Evolutionary conservation across 2,888 invertebrate species (phyloP).

Genomic region (Ennomos quercinarius): DNA sequence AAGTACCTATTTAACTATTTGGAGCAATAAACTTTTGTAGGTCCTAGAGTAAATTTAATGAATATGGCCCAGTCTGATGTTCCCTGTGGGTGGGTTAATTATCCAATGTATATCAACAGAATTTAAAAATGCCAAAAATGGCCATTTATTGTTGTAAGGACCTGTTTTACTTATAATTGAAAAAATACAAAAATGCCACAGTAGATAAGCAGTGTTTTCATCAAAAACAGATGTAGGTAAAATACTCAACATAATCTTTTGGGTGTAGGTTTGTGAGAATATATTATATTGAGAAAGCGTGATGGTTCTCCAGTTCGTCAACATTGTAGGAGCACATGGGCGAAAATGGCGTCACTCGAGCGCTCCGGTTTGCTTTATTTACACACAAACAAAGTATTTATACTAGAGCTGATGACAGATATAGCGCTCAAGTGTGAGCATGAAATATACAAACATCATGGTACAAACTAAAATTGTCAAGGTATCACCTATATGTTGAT

Average conservation of each 20-base stretch:
- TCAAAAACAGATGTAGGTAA: background rate
- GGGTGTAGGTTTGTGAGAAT: no score
- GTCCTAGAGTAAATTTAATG: no score
- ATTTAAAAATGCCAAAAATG: no score
- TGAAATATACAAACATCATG: background rate
- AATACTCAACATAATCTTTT: no score
- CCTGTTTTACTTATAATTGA: background rate
- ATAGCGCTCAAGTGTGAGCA: background rate
- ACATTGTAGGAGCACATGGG: slow-evolving; percentile 79
- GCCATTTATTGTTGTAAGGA: no score
- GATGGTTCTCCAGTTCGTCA: slow-evolving; percentile 61
- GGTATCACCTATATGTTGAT: slow-evolving; percentile 46
- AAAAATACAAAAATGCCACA: background rate
- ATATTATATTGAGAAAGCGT: slow-evolving; percentile 56
- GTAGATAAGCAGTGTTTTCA: background rate
- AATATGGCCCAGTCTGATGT: no score
- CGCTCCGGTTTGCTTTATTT: slow-evolving; percentile 26
- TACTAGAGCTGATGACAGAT: background rate
- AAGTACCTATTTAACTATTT: no score
- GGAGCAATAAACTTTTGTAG: no score
- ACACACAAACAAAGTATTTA: slow-evolving; percentile 15
- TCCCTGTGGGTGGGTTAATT: no score
- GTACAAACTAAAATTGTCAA: slow-evolving; percentile 23
- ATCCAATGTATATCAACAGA: no score
- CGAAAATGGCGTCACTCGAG: slow-evolving; percentile 80